A percentile compares a stretch with the other conserved stretches of the same genome.
phyloP scores from a whole-genome alignment of 2,113 vertebrate genomes.

The Corythaixoides concolor region DNA sequence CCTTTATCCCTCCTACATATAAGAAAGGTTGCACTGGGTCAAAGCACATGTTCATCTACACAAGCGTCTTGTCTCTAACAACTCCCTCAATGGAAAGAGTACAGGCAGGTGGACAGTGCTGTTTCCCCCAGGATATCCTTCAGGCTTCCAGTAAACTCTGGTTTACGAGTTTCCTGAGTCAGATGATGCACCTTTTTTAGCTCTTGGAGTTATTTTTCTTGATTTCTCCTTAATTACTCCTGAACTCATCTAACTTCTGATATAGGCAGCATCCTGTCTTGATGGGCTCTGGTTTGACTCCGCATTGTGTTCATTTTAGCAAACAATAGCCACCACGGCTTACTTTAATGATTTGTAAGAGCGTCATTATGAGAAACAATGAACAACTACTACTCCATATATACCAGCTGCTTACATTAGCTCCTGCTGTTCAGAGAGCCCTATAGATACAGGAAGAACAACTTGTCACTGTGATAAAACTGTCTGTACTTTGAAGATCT shows the following conservation, averaged over 20 bases:
- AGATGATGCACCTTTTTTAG: background rate
- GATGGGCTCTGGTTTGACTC: background rate
- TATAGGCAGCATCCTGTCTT: background rate
- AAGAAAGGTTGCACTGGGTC: background rate
- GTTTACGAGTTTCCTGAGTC: background rate
- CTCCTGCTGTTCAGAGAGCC: background rate
- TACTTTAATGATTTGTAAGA: background rate
- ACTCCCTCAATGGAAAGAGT: background rate
- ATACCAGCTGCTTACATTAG: background rate
- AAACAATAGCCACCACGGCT: background rate
- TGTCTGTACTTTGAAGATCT: background rate
- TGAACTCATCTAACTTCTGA: background rate
- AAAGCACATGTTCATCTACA: background rate
- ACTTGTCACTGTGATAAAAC: background rate
- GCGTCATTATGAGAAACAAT: background rate
- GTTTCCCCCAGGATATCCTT: background rate
- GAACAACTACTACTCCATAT: background rate
- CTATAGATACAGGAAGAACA: background rate
- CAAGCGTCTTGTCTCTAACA: background rate
- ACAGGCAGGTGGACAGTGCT: background rate
- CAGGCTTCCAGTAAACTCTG: background rate
- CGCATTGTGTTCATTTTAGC: background rate
- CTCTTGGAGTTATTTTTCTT: background rate
- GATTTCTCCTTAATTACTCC: background rate
- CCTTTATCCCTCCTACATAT: background rate